Evolutionary conservation across 2,113 vertebrate genomes (phyloP), one percentile per base, ranked within the genome.

Genomic region (Symphodus melops): DNA sequence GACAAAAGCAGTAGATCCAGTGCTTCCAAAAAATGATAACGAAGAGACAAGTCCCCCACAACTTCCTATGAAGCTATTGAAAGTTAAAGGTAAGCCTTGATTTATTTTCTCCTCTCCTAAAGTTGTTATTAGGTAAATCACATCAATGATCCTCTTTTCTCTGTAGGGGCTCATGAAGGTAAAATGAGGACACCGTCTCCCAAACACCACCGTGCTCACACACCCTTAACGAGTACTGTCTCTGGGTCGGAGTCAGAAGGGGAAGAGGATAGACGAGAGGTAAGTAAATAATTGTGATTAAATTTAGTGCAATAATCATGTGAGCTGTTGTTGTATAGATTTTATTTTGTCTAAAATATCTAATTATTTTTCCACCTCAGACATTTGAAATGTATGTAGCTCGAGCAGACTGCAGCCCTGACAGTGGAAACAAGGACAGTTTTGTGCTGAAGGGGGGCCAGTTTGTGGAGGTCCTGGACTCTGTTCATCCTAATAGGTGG

Each of bases 321-420:
- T n/a, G 48, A 51, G 0, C n/a, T 9, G 55, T 52, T 44, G 3
- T 10, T n/a, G 0, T 51, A 6, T 17, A 6, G 51, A 2, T 12
- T 33, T 36, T 58, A 41, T 63, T 41, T 28, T 2, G 17, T 52
- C 5, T 49, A 1, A 21, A 37, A 0, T 59, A 0, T 48, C 62
- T 0, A 33, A 33, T 33, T 5, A 54, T 55, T 65, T 83, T 70
- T 41, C 52, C 3, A 44, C 51, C n/a, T 42, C 89, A 99, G 98
- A 97, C 94, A 56, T 99, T 97, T 89, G 98, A 98, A 1, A 96
- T 99, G 84, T 99, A 96, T 2, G 96, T 98, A 91, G 96, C 96
- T 70, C 96, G 96, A 3, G 96, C 96, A 8, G 95, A 98, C 91
- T 98, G 96, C 36, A 93, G 88, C n/a, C 96, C 97, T 0, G 83